Percentiles rank a stretch among this genome's conserved stretches.
phyloP scores from a whole-genome alignment of 2,113 vertebrate genomes.

The Capreolus pygargus region DNA sequence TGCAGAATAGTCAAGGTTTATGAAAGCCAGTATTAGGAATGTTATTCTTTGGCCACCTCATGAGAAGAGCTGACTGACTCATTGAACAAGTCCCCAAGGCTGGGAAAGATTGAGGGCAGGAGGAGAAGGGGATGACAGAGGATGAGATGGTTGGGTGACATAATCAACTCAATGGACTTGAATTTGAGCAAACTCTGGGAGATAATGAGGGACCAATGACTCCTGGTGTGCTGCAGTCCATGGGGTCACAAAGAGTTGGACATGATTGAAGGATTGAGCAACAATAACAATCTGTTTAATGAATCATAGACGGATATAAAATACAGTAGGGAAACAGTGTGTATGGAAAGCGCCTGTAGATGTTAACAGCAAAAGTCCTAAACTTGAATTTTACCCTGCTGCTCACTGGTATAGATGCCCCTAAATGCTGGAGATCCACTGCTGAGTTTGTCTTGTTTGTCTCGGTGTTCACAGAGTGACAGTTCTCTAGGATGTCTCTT shows the following conservation, averaged over 20 bases:
- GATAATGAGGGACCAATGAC: background rate
- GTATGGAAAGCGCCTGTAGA: background rate
- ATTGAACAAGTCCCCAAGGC: background rate
- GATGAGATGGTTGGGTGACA: background rate
- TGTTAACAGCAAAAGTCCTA: background rate
- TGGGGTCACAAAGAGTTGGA: background rate
- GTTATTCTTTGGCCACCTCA: background rate
- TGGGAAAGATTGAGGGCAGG: background rate
- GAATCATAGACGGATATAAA: background rate
- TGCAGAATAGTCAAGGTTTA: background rate
- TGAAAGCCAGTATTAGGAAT: background rate
- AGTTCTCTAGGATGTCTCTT: background rate
- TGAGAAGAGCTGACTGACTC: fast-evolving
- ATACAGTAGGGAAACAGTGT: fast-evolving
- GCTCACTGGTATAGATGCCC: background rate
- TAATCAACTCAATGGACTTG: background rate
- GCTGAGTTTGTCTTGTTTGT: background rate
- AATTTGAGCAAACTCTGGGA: background rate
- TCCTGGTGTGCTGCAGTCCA: background rate
- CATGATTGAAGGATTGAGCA: background rate
- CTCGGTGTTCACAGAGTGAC: background rate
- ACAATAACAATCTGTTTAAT: background rate
- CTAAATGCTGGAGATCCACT: fast-evolving
- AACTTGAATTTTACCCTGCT: background rate
- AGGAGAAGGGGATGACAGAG: background rate